Percentiles rank a stretch among this genome's conserved stretches.
These are phyloP conservation scores for Tiliacea citrago DNA, from an alignment of 2,888 invertebrate genomes.

Conservation along the genomic window DNA sequence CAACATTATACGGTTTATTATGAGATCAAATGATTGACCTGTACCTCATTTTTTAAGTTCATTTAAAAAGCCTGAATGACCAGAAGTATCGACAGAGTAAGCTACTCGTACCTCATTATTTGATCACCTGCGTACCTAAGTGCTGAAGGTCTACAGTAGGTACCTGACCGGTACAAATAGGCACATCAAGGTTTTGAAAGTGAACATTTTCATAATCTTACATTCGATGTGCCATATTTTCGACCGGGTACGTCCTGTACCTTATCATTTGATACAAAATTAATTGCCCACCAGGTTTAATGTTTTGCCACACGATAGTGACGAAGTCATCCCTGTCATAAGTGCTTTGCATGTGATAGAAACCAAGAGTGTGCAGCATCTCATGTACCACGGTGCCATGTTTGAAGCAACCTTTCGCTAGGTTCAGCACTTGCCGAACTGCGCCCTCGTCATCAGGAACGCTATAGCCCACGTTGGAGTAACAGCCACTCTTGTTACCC, in stretches of 20 bases:
- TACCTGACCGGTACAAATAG: not conserved
- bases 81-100: not conserved
- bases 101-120: not conserved
- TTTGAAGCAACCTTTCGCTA: constrained; percentile 90
- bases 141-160: not conserved
- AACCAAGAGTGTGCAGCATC: constrained; percentile 94
- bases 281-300: constrained; percentile 86
- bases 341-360: constrained; percentile 96
- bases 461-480: constrained; percentile 84
- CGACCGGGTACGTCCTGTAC: not conserved
- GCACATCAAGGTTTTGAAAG: not conserved
- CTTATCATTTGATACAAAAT: not conserved
- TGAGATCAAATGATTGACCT: constrained; percentile 28
- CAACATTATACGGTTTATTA: constrained; percentile 34
- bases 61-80: constrained; percentile 15
- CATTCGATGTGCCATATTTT: not conserved
- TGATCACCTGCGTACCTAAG: not conserved
- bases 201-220: not conserved
- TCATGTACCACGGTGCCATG: constrained; percentile 94
- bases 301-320: constrained; percentile 94
- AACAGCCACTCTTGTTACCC: constrained; percentile 93
- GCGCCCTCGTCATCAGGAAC: constrained; percentile 74
- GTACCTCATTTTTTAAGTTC: constrained; percentile 42
- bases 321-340: constrained; percentile 94
- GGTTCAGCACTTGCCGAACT: constrained; percentile 86